Conservation (phyloP, 2,888 invertebrate genomes). For the Laspeyria flexula region DNA sequence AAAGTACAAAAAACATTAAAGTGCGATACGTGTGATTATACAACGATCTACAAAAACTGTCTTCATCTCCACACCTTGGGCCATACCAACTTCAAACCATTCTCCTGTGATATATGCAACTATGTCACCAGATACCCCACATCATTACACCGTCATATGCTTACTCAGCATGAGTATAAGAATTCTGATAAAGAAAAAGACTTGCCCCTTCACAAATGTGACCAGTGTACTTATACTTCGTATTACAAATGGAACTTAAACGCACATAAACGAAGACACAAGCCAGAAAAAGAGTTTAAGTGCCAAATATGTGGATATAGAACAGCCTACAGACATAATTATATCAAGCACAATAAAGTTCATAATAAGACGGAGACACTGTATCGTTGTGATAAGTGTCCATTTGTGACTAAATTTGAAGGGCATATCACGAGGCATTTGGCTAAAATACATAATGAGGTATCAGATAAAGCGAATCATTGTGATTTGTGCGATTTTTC, state of each 20-base stretch:
- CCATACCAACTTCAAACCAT: conserved; percentile 54
- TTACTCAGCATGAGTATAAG: conserved; percentile 53
- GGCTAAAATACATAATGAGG: conserved; percentile 66
- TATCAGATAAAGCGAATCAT: conserved; percentile 57
- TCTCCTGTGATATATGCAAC: conserved; percentile 51
- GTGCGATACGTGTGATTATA: conserved; percentile 61
- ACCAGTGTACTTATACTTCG: conserved; percentile 35
- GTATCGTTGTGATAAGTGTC: conserved; percentile 66
- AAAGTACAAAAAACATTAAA: conserved; percentile 33
- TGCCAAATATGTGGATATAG: conserved; percentile 50
- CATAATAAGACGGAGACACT: conserved; percentile 43
- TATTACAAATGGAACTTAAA: conserved; percentile 49
- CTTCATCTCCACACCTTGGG: conserved; percentile 54
- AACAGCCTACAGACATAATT: conserved; percentile 54
- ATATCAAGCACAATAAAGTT: conserved; percentile 49
- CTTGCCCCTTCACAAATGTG: conserved; percentile 23
- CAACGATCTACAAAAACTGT: conserved; percentile 60
- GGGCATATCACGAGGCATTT: conserved; percentile 68
- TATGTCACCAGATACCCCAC: conserved; percentile 63
- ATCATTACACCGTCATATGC: conserved; percentile 56
- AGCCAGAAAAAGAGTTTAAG: conserved; percentile 49
- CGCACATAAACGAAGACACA: conserved; percentile 59
- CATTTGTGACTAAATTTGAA: conserved; percentile 62
- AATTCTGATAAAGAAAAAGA: conserved; percentile 11
- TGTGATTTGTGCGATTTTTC: conserved; percentile 68